Conservation (phyloP, 30 jellyfish, hydroid and myxozoan species). For the Mastigias papua region DNA sequence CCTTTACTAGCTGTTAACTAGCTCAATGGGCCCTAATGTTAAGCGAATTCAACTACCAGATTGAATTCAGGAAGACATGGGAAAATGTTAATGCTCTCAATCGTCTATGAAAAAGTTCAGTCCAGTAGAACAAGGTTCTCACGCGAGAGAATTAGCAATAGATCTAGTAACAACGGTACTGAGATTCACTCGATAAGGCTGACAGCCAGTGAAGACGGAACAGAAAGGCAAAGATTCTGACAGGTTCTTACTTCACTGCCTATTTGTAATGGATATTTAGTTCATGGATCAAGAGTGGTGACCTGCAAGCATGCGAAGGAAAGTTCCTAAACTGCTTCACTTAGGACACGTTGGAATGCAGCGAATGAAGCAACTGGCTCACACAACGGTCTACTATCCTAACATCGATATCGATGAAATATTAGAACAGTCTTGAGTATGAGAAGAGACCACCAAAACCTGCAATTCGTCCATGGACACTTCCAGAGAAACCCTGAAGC, state of each 20-base stretch:
- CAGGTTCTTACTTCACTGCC: slow-evolving; percentile 10
- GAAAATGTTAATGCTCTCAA: not conserved
- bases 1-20: not conserved
- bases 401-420: slow-evolving; percentile 46
- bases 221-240: slow-evolving; percentile 18
- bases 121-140: slow-evolving; percentile 17
- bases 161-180: not conserved
- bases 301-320: slow-evolving; percentile 10
- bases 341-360: slow-evolving; percentile 55
- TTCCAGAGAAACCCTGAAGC: slow-evolving; percentile 62
- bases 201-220: slow-evolving; percentile 4
- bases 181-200: slow-evolving; percentile 26
- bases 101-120: not conserved
- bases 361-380: slow-evolving; percentile 36
- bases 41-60: not conserved
- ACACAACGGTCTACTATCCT: slow-evolving; percentile 65
- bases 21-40: not conserved
- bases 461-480: slow-evolving; percentile 43
- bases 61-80: not conserved
- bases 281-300: slow-evolving; percentile 35
- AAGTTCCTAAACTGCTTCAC: slow-evolving; percentile 23
- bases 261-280: slow-evolving; percentile 14
- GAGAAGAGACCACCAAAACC: slow-evolving; percentile 24
- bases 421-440: slow-evolving; percentile 33
- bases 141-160: slow-evolving; percentile 7